Percentiles rank a stretch among this genome's conserved stretches.
These are phyloP conservation scores for Hippolais icterina DNA, from an alignment of 2,113 vertebrate genomes.

Conservation along the genomic window DNA sequence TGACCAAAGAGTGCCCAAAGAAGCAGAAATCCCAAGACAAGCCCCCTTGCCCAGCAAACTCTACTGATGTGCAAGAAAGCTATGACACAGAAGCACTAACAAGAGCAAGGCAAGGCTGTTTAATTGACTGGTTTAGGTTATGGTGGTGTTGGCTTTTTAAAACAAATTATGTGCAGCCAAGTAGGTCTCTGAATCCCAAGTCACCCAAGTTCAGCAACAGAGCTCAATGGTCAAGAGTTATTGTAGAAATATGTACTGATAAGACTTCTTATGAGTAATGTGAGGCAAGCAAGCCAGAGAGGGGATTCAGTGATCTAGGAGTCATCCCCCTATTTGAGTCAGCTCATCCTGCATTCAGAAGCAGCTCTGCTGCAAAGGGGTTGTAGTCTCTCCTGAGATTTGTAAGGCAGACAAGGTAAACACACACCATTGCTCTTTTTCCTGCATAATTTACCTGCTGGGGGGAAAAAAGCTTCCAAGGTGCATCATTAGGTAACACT, in stretches of 20 bases:
- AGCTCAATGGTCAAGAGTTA: background rate
- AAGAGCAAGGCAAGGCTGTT: background rate
- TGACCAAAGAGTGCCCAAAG: background rate
- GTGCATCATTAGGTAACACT: background rate
- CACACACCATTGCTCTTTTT: background rate
- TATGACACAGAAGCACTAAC: background rate
- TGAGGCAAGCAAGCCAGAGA: background rate
- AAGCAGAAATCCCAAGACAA: background rate
- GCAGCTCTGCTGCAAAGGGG: background rate
- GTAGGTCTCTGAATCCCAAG: background rate
- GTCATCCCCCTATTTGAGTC: background rate
- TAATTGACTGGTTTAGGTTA: background rate
- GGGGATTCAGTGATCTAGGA: background rate
- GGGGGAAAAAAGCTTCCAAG: background rate
- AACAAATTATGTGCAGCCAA: background rate
- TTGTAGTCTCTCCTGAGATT: background rate
- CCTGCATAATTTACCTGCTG: background rate
- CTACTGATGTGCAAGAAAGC: background rate
- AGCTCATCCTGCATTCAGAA: background rate
- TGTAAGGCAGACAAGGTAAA: background rate
- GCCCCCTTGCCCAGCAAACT: background rate
- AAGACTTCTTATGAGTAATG: background rate
- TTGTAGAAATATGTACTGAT: background rate
- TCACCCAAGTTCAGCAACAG: background rate
- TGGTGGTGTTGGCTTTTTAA: background rate